phyloP scores from a whole-genome alignment of 2,797 vertebrate species.

The Pelodytes ibericus region DNA sequence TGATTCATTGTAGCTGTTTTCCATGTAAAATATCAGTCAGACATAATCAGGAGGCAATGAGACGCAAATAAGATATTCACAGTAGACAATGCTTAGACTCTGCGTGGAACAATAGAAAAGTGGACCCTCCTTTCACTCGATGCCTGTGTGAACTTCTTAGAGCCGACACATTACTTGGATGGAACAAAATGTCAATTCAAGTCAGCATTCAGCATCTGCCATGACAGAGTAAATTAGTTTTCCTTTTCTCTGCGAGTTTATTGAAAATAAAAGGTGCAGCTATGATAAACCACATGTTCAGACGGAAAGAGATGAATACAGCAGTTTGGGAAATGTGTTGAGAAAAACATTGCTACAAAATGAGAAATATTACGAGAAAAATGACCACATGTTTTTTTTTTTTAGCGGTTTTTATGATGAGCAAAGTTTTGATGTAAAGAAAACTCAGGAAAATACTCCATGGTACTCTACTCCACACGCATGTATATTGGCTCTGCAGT shows the following conservation, averaged over 20 bases:
- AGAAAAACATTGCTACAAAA: conserved; percentile 39
- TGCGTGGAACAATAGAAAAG: conserved; percentile 10
- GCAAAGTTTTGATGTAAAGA: conserved; percentile 40
- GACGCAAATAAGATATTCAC: background rate
- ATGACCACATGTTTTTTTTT: conserved; percentile 32
- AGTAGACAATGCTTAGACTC: conserved; percentile 18
- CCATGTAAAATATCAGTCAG: conserved; percentile 32
- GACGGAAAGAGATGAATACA: conserved; percentile 41
- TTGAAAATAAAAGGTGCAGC: conserved; percentile 52
- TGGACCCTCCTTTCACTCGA: conserved; percentile 16
- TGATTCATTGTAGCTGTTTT: conserved; percentile 9
- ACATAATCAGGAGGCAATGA: conserved; percentile 30
- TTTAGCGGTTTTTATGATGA: conserved; percentile 26
- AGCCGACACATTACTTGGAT: background rate
- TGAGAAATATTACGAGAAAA: conserved; percentile 44
- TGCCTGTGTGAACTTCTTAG: background rate
- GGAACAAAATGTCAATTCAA: conserved; percentile 56
- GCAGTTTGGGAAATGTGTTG: conserved; percentile 50
- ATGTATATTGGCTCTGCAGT: conserved; percentile 24
- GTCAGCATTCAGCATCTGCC: conserved; percentile 51
- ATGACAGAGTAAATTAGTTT: conserved; percentile 46
- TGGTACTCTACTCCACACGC: conserved; percentile 7
- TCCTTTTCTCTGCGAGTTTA: conserved; percentile 51
- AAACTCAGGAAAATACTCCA: conserved; percentile 21
- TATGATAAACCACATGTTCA: conserved; percentile 55